Evolutionary conservation across 2,113 vertebrate genomes (phyloP).

Genomic region (Saimiri boliviensis): DNA sequence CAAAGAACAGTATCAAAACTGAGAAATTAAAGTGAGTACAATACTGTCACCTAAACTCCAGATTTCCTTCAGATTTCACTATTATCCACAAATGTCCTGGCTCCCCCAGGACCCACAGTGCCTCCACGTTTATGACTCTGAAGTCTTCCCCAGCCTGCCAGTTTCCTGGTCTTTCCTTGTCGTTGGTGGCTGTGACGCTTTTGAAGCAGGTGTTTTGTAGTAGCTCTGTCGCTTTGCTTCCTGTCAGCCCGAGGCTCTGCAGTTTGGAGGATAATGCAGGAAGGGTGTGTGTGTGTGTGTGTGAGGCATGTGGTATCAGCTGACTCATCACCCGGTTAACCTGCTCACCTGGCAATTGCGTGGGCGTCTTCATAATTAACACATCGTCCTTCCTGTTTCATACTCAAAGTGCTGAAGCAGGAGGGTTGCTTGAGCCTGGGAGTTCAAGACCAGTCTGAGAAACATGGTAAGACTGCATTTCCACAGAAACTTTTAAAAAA

Average conservation of each 20-base stretch:
- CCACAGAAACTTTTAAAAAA: no score
- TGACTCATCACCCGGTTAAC: not conserved
- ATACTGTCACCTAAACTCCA: no score
- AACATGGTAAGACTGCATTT: no score
- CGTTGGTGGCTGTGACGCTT: not conserved
- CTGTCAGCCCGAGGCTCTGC: no score
- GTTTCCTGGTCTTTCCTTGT: not conserved
- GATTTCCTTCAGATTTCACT: not conserved
- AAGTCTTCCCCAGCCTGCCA: not conserved
- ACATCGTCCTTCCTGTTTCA: not conserved
- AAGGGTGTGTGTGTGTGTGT: not conserved
- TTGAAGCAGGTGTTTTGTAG: not conserved
- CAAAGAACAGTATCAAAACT: no score
- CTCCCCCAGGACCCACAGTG: not conserved
- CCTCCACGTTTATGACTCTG: accelerated
- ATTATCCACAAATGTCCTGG: not conserved
- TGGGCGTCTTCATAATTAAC: not conserved
- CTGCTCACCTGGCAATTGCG: not conserved
- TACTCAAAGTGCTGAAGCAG: no score
- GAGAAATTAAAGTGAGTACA: not conserved
- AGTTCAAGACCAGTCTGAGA: no score
- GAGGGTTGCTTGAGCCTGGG: no score
- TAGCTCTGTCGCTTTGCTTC: not conserved
- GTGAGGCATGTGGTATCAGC: no score
- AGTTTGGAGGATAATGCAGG: not conserved